A percentile compares a stretch with the other conserved stretches of the same genome.
Evolutionary conservation across 1,140 invertebrate genomes (phyloP).

Genomic region (Nephila pilipes): DNA sequence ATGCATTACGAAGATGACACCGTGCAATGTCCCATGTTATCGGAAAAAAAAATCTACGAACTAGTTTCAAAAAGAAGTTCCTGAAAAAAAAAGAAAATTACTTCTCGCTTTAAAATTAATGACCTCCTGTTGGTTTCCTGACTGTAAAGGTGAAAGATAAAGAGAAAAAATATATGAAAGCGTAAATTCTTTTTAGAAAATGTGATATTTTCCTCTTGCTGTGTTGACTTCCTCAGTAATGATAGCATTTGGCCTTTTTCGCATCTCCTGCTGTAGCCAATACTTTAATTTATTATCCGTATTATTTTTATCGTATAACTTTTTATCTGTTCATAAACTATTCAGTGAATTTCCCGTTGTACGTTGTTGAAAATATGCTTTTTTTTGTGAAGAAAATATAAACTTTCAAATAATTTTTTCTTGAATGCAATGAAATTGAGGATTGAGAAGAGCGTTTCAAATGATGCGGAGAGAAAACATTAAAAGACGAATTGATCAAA

Average conservation of each 20-base stretch:
- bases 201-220: conserved; percentile 28
- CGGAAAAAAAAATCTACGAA: background rate
- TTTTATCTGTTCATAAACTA: conserved; percentile 31
- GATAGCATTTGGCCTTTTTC: conserved; percentile 32
- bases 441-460: too few species aligned
- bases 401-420: background rate
- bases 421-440: too few species aligned
- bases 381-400: background rate
- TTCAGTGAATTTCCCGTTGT: conserved; percentile 9
- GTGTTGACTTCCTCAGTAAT: conserved; percentile 24
- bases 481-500: too few species aligned
- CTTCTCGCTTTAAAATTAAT: conserved; percentile 30
- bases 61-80: background rate
- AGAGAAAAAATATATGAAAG: background rate
- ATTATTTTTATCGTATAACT: conserved; percentile 28
- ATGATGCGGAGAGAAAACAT: too few species aligned
- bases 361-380: background rate
- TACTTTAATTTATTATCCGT: conserved; percentile 1
- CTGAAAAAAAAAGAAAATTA: background rate
- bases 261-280: background rate
- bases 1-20: conserved; percentile 46
- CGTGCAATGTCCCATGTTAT: background rate
- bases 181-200: conserved; percentile 19
- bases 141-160: conserved; percentile 25
- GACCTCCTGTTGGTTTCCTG: conserved; percentile 4